phyloP scores from a whole-genome alignment of 2,113 vertebrate species.

The Bolborhynchus lineola region DNA sequence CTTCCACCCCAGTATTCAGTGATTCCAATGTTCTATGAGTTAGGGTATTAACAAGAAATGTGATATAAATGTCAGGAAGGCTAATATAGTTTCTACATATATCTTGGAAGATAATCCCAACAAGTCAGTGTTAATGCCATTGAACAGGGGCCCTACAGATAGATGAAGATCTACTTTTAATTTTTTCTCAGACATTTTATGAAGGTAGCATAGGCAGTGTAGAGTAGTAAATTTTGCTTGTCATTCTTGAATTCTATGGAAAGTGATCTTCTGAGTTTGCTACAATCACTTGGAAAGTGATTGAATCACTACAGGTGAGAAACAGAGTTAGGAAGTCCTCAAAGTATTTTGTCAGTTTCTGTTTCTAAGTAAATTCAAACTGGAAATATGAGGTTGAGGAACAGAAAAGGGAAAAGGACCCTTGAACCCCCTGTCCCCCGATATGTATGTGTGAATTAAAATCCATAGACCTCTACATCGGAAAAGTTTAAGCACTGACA shows the following conservation, averaged over 20 bases:
- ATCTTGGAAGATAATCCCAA: not conserved
- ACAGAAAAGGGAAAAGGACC: not conserved
- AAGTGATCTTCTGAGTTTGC: not conserved
- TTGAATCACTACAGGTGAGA: not conserved
- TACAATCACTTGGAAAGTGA: not conserved
- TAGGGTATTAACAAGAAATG: not conserved
- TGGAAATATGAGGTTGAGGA: not conserved
- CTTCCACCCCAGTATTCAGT: not conserved
- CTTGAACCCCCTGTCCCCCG: fast-evolving
- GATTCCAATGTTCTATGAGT: not conserved
- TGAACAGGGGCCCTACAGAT: not conserved
- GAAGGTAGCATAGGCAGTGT: not conserved
- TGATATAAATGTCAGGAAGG: not conserved
- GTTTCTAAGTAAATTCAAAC: not conserved
- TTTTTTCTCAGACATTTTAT: not conserved
- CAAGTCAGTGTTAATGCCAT: not conserved
- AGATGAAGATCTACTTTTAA: not conserved
- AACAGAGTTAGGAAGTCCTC: not conserved
- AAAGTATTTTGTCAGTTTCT: not conserved
- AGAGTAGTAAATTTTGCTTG: not conserved
- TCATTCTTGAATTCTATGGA: not conserved
- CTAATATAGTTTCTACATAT: not conserved
- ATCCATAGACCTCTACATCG: not conserved
- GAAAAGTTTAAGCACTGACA: not conserved
- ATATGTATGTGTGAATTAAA: not conserved